These are phyloP conservation scores for Chaetophractus vellerosus DNA, from an alignment of 2,797 vertebrate genomes.

Conservation along the genomic window DNA sequence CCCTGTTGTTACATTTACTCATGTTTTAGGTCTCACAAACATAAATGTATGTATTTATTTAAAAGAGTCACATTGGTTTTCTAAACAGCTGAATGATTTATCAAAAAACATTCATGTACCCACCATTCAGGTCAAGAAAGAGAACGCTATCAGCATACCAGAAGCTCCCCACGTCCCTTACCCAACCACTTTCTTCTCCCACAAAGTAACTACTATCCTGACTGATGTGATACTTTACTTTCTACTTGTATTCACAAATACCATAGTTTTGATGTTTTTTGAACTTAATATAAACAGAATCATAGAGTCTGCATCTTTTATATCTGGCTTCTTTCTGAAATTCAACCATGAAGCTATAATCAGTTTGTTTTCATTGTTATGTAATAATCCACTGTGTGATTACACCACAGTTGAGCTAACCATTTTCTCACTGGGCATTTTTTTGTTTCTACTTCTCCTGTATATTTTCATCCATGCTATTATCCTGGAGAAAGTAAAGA, in stretches of 20 bases:
- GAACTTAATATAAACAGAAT: slow-evolving; percentile 32
- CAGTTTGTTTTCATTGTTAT: neutral
- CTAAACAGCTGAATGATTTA: neutral
- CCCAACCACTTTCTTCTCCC: neutral
- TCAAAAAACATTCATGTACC: neutral
- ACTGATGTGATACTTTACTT: neutral
- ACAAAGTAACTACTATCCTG: neutral
- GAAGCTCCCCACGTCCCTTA: neutral
- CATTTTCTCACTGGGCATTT: slow-evolving; percentile 8
- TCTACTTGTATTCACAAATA: neutral
- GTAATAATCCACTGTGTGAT: neutral
- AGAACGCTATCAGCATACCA: neutral
- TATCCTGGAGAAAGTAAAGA: neutral
- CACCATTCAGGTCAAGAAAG: neutral
- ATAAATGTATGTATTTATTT: neutral
- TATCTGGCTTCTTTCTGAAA: neutral
- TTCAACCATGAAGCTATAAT: neutral
- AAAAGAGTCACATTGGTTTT: slow-evolving; percentile 13
- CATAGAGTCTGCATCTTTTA: neutral
- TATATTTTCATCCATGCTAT: slow-evolving; percentile 27
- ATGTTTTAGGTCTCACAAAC: neutral
- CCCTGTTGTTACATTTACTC: neutral
- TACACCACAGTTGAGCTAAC: neutral
- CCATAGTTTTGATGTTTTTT: neutral
- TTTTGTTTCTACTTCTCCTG: neutral